Base-by-base conservation (phyloP, 2,797 vertebrate species). In the Thripadectes ignobilis region DNA sequence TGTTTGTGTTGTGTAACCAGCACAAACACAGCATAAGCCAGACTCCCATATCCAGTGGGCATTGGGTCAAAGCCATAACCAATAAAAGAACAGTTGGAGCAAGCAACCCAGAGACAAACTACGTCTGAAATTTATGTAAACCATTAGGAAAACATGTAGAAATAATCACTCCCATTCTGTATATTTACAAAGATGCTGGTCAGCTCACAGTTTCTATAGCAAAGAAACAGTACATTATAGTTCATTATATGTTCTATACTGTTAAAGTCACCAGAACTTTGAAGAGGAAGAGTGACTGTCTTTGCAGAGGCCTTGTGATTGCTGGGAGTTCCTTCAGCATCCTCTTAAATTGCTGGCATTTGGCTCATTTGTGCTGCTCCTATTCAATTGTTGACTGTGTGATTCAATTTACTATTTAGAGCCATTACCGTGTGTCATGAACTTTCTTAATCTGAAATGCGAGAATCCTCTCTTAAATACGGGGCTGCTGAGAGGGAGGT, bases 391-490 rank as follows among this genome's bases (percentile, higher is more conserved):
- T 76, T 96, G 88, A 68, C 83, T 39, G 71, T 30, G 77, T 95
- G 93, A 97, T 96, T 96, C 95, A 94, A 95, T 97, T 96, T 95
- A 87, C 78, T 78, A 85, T 95, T 97, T 95, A 94, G 83, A 95
- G 94, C 95, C 95, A 96, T 95, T 97, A 95, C 88, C 0, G 32
- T 14, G 74, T 95, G 96, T 96, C 94, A 83, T 66, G 95, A 96
- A 95, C 90, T 90, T 92, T 88, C 95, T 85, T 92, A 89, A 57
- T 66, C 78, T 89, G 95, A 96, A 95, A 96, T 10, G 88, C 23
- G 92, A 95, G 96, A 95, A 95, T 96, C 89, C 87, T 76, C 80
- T 77, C 71, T 67, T 90, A 94, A 95, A 77, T 57, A 79, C 0
- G 4, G 52, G 61, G 80, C 57, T 89, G 92, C 94, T 85, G 93